Base-by-base conservation (phyloP, 2,113 vertebrate species). In the Sakesphorus luctuosus region DNA sequence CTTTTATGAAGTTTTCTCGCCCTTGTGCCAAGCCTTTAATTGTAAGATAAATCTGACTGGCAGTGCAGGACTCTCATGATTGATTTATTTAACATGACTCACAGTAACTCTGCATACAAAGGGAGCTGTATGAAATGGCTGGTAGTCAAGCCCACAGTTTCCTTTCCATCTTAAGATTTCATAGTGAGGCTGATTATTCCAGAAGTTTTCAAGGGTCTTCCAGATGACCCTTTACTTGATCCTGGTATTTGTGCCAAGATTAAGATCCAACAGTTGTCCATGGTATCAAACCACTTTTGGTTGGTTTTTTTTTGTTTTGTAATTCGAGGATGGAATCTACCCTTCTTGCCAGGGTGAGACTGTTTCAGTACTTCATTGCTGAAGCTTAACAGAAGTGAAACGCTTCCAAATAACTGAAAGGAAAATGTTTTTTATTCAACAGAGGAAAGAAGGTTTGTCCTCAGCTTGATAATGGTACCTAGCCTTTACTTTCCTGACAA, bases 11-110 rank as follows among this genome's bases (percentile, higher is more conserved):
- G 96, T 97, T 96, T 97, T 96, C 95, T 76, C 74, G 91, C 92
- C 94, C 96, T 90, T 23, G 69, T 97, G 97, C 97, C 97, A 98
- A 97, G 92, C 65, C 87, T 97, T 97, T 96, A 95, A 95, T 96
- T 93, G 71, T 92, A 78, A 96, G 97, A 97, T 97, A 97, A 97
- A 97, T 96, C 91, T 66, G 96, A 97, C 96, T 97, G 97, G 97
- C 94, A 93, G 63, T 93, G 94, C 96, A 97, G 89, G 95, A 96
- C 88, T 97, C 86, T 80, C 81, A 68, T 88, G 93, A 96, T 86
- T 38, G 93, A 97, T 96, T 96, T 82, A 86, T 96, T 92, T 85
- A 97, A 67, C 68, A 25, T 98, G 97, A 97, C 92, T 97, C 98
- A 97, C 63, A 58, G 95, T 96, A 97, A 96, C 94, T 89, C 89